Percentiles rank a stretch among this genome's conserved stretches.
Evolutionary conservation across 2,888 invertebrate species (phyloP).

Genomic region (Troides aeacus): DNA sequence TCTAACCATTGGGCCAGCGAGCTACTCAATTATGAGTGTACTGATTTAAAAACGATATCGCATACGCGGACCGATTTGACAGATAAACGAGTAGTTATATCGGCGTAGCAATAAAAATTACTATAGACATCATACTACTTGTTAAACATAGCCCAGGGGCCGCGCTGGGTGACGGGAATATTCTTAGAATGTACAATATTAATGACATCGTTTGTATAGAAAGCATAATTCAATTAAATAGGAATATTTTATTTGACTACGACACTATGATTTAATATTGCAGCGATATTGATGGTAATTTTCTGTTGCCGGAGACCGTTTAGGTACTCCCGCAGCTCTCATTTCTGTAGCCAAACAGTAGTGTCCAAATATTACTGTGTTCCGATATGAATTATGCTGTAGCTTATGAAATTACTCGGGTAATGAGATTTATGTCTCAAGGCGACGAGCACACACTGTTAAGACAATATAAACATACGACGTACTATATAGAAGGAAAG

Average conservation of each 20-base stretch:
- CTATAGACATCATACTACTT: conserved; percentile 9
- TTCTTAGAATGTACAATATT: background rate
- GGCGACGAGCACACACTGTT: no score
- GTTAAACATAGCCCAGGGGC: conserved; percentile 4
- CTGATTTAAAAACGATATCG: background rate
- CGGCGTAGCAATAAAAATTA: conserved; percentile 18
- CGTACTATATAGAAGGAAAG: no score
- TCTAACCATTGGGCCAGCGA: no score
- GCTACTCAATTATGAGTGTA: background rate
- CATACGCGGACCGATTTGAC: background rate
- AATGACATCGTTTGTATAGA: background rate
- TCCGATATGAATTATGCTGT: no score
- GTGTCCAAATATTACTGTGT: no score
- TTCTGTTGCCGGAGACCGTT: no score
- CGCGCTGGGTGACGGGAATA: background rate
- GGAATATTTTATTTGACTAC: background rate
- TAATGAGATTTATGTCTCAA: no score
- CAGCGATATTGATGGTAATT: no score
- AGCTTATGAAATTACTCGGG: no score
- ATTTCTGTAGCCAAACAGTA: no score
- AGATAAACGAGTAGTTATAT: background rate
- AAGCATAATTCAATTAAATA: background rate
- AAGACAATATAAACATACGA: no score
- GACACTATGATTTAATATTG: background rate
- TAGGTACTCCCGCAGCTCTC: no score